phyloP scores from a whole-genome alignment of 2,888 invertebrate genomes.

The Sinohyriopsis cumingii region DNA sequence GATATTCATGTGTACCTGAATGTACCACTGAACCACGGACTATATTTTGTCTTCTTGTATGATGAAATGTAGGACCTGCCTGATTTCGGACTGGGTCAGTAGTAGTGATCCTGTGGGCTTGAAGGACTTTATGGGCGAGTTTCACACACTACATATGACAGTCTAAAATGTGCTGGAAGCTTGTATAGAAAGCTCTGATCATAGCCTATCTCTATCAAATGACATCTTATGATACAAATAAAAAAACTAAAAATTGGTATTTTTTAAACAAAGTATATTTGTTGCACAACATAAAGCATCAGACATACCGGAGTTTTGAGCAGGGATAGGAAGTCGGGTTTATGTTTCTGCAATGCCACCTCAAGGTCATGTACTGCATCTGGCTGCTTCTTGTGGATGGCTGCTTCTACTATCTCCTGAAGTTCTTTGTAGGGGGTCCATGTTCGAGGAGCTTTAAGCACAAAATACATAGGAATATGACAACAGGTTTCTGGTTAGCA shows the following conservation, averaged over 20 bases:
- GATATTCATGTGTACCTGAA: too few relatives aligned
- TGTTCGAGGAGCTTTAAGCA: constrained; percentile 59
- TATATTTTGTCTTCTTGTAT: too few relatives aligned
- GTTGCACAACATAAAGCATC: background rate
- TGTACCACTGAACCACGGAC: too few relatives aligned
- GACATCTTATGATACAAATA: background rate
- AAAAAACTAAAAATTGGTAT: background rate
- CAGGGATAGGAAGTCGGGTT: constrained; percentile 88
- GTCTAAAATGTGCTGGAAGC: too few relatives aligned
- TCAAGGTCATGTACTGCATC: constrained; percentile 78
- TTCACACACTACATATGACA: too few relatives aligned
- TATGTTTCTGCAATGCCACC: constrained; percentile 83
- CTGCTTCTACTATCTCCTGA: constrained; percentile 66
- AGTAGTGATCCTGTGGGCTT: too few relatives aligned
- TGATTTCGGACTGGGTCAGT: too few relatives aligned
- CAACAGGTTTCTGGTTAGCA: background rate
- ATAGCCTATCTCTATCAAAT: background rate
- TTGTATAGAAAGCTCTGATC: too few relatives aligned
- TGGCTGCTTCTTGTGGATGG: constrained; percentile 65
- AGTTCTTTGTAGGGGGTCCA: constrained; percentile 72
- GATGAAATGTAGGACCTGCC: too few relatives aligned
- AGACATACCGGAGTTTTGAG: constrained; percentile 86
- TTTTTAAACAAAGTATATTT: too few relatives aligned
- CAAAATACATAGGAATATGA: too few relatives aligned
- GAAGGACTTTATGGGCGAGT: too few relatives aligned